These are phyloP conservation scores for Orchesella cincta DNA, from an alignment of 1,140 invertebrate genomes.

Conservation along the genomic window DNA sequence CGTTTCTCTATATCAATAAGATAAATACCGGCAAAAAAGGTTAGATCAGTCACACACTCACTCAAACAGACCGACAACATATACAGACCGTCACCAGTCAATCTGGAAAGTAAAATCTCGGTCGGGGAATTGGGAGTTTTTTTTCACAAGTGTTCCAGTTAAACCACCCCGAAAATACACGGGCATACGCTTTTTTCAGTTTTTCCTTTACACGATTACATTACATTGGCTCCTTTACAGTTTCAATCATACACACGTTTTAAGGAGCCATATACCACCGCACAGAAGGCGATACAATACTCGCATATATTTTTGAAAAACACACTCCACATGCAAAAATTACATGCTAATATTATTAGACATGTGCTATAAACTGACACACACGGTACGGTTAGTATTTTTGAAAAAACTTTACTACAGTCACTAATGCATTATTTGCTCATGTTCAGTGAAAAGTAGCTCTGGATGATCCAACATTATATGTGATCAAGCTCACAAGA, in stretches of 20 bases:
- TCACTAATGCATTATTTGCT: no score
- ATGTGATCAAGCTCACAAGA: neutral
- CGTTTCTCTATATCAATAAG: slow-evolving; percentile 14
- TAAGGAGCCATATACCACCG: neutral
- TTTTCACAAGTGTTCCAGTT: slow-evolving; percentile 9
- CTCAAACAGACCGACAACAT: slow-evolving; percentile 25
- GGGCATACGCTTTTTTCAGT: neutral
- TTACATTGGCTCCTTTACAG: neutral
- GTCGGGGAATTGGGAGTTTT: slow-evolving; percentile 13
- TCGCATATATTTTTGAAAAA: neutral
- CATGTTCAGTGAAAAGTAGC: no score
- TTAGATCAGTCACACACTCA: slow-evolving; percentile 27
- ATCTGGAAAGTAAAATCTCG: slow-evolving; percentile 34
- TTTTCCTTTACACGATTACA: neutral
- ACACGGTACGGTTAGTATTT: no score
- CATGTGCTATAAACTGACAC: neutral
- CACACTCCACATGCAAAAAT: neutral
- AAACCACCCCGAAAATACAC: slow-evolving; percentile 26
- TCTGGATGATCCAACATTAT: slow-evolving; percentile 13
- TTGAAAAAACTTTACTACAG: no score
- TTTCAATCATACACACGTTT: neutral
- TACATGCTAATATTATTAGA: neutral
- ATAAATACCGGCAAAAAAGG: slow-evolving; percentile 24
- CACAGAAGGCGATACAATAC: neutral
- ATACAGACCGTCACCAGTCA: slow-evolving; percentile 27